Base-by-base conservation (phyloP, 2,797 vertebrate genomes). In the Fratercula arctica region DNA sequence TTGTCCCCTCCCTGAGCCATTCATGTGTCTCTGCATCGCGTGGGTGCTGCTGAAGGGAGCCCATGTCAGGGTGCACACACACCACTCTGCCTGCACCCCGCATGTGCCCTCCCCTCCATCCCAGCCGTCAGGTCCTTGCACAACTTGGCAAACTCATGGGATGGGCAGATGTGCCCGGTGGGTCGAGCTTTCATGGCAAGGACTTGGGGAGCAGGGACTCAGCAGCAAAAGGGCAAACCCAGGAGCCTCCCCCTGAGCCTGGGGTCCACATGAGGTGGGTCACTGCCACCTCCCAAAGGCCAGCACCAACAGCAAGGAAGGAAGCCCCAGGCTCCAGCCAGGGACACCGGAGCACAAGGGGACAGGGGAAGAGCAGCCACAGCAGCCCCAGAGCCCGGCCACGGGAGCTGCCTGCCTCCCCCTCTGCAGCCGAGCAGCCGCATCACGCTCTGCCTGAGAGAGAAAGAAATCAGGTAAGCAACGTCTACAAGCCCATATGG, bases 391-490 rank as follows among this genome's bases (percentile, higher is more conserved):
- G 63, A 8, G 5, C 37, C 53, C 3, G 1, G 37, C 37, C 45
- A 7, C 0, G 2, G 75, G 78, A 85, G 60, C 53, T 83, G 78
- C 82, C 63, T 33, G 39, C 37, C 41, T 80, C 31, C 37, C 37
- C 28, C 46, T 73, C 41, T 64, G 57, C 37, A 20, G 2, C 23
- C 31, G 33, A 37, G 59, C 82, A 91, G 66, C 54, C 26, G 0
- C 17, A 1, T 16, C 3, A 1, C 17, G 50, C 21, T 76, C 23
- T 81, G 51, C 66, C 63, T 24, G 8, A 35, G 87, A 75, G 45
- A 61, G 89, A 24, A 31, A 20, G 77, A 9, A 69, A 93, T 88
- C 87, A 95, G 93, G 95, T 96, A 89, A 96, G 93, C 39, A 4
- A 33, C 2, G 41, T 91, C 83, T 86, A 67, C 26, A 16, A 66